Conservation (phyloP, 2,888 invertebrate genomes). For the Anticlea derivata region DNA sequence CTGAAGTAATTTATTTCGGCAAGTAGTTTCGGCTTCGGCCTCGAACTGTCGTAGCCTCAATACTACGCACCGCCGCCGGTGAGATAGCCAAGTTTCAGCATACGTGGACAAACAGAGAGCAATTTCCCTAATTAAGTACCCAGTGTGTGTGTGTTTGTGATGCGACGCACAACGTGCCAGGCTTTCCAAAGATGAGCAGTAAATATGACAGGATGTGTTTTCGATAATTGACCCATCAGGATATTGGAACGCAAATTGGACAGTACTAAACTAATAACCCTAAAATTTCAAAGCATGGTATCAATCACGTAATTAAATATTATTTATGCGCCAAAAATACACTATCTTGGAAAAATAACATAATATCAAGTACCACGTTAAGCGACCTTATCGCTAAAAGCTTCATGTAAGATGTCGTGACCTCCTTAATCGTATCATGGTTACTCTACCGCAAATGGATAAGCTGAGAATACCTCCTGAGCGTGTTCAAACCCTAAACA, state of each 20-base stretch:
- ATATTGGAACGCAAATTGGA: constrained; percentile 4
- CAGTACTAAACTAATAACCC: too few species aligned
- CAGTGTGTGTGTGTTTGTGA: constrained; percentile 59
- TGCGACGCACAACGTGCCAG: constrained; percentile 41
- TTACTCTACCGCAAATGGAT: neutral
- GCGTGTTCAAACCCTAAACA: too few species aligned
- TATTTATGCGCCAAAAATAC: too few species aligned
- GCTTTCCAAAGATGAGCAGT: constrained; percentile 24
- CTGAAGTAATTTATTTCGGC: too few species aligned
- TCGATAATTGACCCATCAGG: constrained; percentile 20
- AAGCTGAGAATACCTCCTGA: neutral
- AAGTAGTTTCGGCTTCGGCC: neutral
- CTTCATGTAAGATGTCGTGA: neutral
- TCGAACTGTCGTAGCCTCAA: constrained; percentile 6
- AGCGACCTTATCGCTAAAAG: neutral
- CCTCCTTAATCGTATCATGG: neutral
- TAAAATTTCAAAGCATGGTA: too few species aligned
- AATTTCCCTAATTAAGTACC: constrained; percentile 76
- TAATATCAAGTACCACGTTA: too few species aligned
- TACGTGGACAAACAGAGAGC: constrained; percentile 63
- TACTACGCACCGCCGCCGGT: constrained; percentile 33
- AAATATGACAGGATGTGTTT: constrained; percentile 17
- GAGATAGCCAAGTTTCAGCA: constrained; percentile 62
- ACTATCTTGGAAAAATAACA: too few species aligned
- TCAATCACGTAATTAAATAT: too few species aligned